Evolutionary conservation across 2,797 vertebrate genomes (phyloP).

Genomic region (Avahi laniger): DNA sequence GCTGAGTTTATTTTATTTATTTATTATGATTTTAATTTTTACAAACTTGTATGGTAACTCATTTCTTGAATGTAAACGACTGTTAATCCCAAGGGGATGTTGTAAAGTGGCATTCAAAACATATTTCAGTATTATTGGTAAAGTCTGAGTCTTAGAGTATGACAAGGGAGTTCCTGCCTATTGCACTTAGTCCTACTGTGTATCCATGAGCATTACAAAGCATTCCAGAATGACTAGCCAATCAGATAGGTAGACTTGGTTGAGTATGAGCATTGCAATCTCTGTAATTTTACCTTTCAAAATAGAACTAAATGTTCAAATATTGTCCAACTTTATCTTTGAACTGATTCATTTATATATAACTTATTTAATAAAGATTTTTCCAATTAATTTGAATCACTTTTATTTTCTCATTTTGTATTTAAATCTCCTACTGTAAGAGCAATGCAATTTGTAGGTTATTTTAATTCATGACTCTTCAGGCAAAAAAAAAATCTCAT

Average conservation of each 20-base stretch:
- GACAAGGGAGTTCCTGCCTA: neutral
- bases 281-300: neutral
- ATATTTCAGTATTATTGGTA: constrained; percentile 29
- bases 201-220: neutral
- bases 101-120: constrained; percentile 24
- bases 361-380: neutral
- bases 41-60: neutral
- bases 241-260: neutral
- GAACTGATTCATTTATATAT: neutral
- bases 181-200: neutral
- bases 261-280: neutral
- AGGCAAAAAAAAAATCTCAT: neutral
- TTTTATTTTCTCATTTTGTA: constrained; percentile 30
- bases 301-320: neutral
- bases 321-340: neutral
- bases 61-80: neutral
- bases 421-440: neutral
- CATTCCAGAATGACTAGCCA: neutral
- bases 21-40: neutral
- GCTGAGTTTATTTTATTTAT: neutral
- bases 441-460: neutral
- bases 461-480: constrained; percentile 11
- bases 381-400: neutral
- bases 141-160: neutral
- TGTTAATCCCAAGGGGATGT: neutral